A percentile compares a stretch with the other conserved stretches of the same genome.
Conservation (phyloP, 2,113 vertebrate genomes). For the Morone chrysops region DNA sequence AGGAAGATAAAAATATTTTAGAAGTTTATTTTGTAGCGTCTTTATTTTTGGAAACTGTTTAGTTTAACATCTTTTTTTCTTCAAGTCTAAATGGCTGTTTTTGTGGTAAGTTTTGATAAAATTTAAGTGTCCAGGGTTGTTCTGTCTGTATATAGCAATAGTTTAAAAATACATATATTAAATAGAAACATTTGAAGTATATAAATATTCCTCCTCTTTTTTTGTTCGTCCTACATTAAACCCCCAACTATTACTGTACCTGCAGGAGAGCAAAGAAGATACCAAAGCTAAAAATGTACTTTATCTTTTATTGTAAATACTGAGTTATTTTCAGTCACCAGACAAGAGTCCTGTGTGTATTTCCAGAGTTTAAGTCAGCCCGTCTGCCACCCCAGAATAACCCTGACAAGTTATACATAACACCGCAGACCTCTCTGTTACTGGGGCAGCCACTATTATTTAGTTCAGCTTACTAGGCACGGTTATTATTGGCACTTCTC, state of each 20-base stretch:
- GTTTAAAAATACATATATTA: neutral
- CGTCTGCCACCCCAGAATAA: constrained; percentile 75
- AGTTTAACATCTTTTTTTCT: neutral
- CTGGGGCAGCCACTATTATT: constrained; percentile 78
- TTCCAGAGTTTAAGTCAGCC: constrained; percentile 65
- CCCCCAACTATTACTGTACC: neutral
- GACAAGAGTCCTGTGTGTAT: constrained; percentile 67
- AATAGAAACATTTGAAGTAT: neutral
- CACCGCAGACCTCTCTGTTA: constrained; percentile 72
- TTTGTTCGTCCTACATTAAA: neutral
- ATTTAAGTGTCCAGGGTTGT: neutral
- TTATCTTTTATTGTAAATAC: constrained; percentile 68
- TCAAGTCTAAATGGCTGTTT: neutral
- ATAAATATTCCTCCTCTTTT: neutral
- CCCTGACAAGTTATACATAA: constrained; percentile 68
- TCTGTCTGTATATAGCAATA: neutral
- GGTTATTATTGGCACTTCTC: constrained; percentile 79
- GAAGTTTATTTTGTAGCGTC: neutral
- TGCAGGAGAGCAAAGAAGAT: neutral
- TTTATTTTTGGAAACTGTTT: neutral
- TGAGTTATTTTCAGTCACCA: constrained; percentile 67
- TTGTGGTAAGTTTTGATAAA: neutral
- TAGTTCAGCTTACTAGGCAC: constrained; percentile 65
- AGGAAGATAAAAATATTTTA: neutral
- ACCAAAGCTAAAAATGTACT: neutral